Evolutionary conservation across 2,797 vertebrate species (phyloP).

Genomic region (Cossypha dichroa): DNA sequence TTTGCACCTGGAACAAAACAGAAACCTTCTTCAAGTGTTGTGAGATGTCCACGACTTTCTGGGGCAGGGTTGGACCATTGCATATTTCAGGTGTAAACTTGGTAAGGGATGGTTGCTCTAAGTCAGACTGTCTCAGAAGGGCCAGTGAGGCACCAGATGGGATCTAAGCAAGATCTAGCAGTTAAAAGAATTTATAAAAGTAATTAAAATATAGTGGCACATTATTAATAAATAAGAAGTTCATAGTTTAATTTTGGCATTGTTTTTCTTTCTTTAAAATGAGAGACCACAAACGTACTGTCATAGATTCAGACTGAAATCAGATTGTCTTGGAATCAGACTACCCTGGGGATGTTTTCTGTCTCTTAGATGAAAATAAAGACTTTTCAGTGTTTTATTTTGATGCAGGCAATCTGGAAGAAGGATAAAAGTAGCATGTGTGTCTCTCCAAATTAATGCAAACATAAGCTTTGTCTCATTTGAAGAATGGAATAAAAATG

Average conservation of each 20-base stretch:
- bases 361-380: background rate
- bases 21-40: background rate
- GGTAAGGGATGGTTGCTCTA: background rate
- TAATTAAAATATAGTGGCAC: background rate
- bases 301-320: background rate
- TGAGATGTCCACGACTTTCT: background rate
- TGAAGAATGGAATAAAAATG: background rate
- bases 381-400: background rate
- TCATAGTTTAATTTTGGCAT: background rate
- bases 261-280: background rate
- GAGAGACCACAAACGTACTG: background rate
- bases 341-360: background rate
- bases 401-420: background rate
- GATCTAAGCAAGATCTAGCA: background rate
- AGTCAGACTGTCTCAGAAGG: background rate
- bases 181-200: background rate
- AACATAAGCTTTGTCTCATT: background rate
- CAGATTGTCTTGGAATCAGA: background rate
- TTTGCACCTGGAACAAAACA: background rate
- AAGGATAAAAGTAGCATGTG: background rate
- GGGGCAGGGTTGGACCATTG: background rate
- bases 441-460: background rate
- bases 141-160: background rate
- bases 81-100: background rate
- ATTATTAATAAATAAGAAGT: background rate